Evolutionary conservation across 2,797 vertebrate species (phyloP), one percentile per base, ranked within the genome.

Genomic region (Bradypodion pumilum): DNA sequence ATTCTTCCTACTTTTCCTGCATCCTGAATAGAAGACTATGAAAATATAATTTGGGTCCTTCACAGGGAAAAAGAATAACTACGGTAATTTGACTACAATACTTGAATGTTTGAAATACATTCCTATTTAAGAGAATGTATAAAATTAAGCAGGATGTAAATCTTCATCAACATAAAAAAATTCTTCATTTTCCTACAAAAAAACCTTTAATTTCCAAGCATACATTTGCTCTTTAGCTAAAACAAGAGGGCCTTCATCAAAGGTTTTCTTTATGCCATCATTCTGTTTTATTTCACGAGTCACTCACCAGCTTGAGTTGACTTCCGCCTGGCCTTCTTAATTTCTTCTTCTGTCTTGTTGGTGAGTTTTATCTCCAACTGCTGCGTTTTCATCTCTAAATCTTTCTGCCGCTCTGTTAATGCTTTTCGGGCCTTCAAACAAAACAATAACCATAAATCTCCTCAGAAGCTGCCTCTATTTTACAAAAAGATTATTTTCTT

Each of bases 331-430:
- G 99, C 98, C 91, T 99, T 99, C 95, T 99, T 99, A 91, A 99
- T 99, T 89, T 99, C 99, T 86, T 99, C 99, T 89, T 99, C 99
- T 0, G 96, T 97, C 94, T 99, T 99, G 95, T 96, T 98, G 96
- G 95, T 98, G 91, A 99, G 96, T 90, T 99, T 99, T 92, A 98
- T 97, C 94, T 99, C 99, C 77, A 98, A 92, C 94, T 99, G 98
- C 93, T 99, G 98, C 0, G 97, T 98, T 94, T 99, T 99, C 89
- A 98, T 74, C 93, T 99, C 99, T 92, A 99, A 96, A 89, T 99
- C 99, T 87, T 98, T 98, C 96, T 99, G 99, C 63, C 98, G 94
- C 91, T 99, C 98, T 0, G 97, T 95, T 89, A 99, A 96, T 23
- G 98, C 97, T 92, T 97, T 99, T 29, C 98, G 97, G 80, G 99